Conservation (phyloP, 2,888 invertebrate genomes). For the Brassicogethes aeneus region DNA sequence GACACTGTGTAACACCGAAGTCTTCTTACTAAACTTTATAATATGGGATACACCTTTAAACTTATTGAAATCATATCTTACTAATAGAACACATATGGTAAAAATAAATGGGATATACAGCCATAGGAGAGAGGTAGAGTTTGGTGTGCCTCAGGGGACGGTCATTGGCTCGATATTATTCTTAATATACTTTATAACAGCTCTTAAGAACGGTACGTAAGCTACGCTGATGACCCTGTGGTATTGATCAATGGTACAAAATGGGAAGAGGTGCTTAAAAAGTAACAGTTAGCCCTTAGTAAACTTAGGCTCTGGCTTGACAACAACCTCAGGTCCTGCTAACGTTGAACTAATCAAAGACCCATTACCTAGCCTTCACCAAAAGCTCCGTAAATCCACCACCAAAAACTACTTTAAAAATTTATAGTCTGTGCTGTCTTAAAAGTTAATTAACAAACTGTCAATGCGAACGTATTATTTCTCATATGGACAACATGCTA, state of each 20-base stretch:
- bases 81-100: too few species aligned
- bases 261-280: background rate
- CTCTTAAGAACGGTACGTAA: background rate
- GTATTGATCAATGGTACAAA: too few species aligned
- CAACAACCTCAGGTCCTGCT: background rate
- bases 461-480: too few species aligned
- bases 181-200: background rate
- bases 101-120: background rate
- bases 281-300: background rate
- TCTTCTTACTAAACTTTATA: background rate
- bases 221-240: background rate
- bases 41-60: background rate
- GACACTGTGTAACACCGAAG: background rate
- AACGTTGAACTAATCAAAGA: background rate
- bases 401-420: slow-evolving; percentile 1
- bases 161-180: too few species aligned
- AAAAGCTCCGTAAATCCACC: background rate
- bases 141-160: background rate
- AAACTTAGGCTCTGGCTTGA: background rate
- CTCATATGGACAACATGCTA: too few species aligned
- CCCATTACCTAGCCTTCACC: background rate
- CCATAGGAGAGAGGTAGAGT: background rate
- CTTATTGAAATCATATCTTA: background rate
- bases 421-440: too few species aligned
- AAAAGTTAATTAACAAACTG: too few species aligned